Conservation (phyloP, 2,113 vertebrate species). For the Onychorhynchus coronatus region DNA sequence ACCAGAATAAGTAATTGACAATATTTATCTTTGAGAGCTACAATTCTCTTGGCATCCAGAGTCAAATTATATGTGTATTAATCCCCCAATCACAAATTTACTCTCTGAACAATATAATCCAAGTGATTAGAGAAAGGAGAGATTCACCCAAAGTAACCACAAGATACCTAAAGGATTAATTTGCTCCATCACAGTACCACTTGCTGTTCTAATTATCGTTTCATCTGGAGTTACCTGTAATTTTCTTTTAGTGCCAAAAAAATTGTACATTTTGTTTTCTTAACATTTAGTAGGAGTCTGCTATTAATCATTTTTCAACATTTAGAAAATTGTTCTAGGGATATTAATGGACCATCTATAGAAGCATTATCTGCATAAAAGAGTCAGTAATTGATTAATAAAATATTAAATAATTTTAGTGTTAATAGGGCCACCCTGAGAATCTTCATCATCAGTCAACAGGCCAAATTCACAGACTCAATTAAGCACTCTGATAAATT, state of each 20-base stretch:
- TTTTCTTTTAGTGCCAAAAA: slow-evolving; percentile 69
- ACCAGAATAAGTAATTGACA: slow-evolving; percentile 24
- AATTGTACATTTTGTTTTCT: slow-evolving; percentile 59
- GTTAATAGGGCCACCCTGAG: slow-evolving; percentile 51
- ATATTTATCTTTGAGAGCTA: slow-evolving; percentile 43
- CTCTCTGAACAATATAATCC: slow-evolving; percentile 52
- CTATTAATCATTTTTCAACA: slow-evolving; percentile 69
- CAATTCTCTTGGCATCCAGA: slow-evolving; percentile 58
- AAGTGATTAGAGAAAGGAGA: slow-evolving; percentile 59
- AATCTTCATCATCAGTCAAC: slow-evolving; percentile 42
- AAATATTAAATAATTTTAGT: slow-evolving; percentile 70
- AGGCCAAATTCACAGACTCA: slow-evolving; percentile 46
- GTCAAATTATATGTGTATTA: slow-evolving; percentile 59
- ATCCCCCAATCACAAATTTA: slow-evolving; percentile 48
- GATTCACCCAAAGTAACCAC: slow-evolving; percentile 67
- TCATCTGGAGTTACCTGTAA: slow-evolving; percentile 67
- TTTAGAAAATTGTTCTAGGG: slow-evolving; percentile 38
- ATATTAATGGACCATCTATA: slow-evolving; percentile 29
- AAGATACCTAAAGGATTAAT: slow-evolving; percentile 65
- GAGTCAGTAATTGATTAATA: slow-evolving; percentile 69
- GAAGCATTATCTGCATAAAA: slow-evolving; percentile 37
- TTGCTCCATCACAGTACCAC: slow-evolving; percentile 35
- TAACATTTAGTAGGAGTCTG: slow-evolving; percentile 65
- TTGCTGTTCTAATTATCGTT: slow-evolving; percentile 71
- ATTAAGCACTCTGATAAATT: slow-evolving; percentile 63